Conservation (phyloP, 1,140 invertebrate species). For the Eueides isabella region DNA sequence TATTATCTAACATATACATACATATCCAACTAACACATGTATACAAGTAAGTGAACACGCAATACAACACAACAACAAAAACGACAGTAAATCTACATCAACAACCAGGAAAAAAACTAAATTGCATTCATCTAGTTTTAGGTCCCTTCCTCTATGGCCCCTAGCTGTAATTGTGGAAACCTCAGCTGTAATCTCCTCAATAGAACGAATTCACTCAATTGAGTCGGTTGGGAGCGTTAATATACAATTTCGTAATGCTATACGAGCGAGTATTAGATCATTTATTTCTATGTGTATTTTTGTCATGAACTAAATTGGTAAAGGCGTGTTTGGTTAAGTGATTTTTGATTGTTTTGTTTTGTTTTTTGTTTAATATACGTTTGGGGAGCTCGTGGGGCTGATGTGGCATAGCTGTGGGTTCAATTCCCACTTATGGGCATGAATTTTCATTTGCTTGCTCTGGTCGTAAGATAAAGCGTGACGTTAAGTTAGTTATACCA, state of each 20-base stretch:
- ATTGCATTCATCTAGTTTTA: constrained; percentile 25
- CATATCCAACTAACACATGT: background rate
- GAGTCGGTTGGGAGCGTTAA: constrained; percentile 29
- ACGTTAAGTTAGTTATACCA: too few relatives aligned
- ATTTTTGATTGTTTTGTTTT: constrained; percentile 6
- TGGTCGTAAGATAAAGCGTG: too few relatives aligned
- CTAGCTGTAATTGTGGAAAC: constrained; percentile 32
- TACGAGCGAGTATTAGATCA: constrained; percentile 29
- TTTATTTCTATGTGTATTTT: constrained; percentile 28
- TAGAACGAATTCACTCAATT: constrained; percentile 41
- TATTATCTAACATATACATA: too few relatives aligned
- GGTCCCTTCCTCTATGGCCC: constrained; percentile 29
- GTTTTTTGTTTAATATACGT: background rate
- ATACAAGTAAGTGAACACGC: background rate
- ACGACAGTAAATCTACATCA: constrained; percentile 20
- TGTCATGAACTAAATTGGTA: constrained; percentile 28
- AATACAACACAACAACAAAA: background rate
- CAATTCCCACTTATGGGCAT: too few relatives aligned
- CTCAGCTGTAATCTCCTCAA: constrained; percentile 35
- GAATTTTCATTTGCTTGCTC: too few relatives aligned
- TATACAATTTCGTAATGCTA: constrained; percentile 32
- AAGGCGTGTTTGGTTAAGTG: constrained; percentile 11
- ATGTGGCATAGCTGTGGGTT: too few relatives aligned
- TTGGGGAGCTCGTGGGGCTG: too few relatives aligned
- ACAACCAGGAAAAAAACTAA: constrained; percentile 19